These are phyloP conservation scores for Xenopus petersii DNA, from an alignment of 2,797 vertebrate species.

Conservation along the genomic window DNA sequence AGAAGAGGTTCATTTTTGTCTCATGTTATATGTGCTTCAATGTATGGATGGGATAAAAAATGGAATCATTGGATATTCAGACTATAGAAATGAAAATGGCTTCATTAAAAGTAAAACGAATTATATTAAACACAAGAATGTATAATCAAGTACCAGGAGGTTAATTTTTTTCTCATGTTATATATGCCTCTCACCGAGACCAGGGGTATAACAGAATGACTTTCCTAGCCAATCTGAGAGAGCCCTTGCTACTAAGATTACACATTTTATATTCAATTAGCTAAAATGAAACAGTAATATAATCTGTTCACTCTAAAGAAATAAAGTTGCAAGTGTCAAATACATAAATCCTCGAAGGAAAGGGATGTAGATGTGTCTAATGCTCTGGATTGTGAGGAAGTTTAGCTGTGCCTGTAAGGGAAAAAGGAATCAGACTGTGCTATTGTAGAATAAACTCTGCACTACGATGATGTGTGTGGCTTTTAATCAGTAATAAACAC, in stretches of 20 bases:
- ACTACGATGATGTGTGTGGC: slow-evolving; percentile 20
- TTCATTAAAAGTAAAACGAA: slow-evolving; percentile 16
- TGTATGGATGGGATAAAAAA: too few relatives aligned
- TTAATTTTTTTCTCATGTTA: slow-evolving; percentile 20
- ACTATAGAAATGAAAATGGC: slow-evolving; percentile 7
- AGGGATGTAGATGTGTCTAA: slow-evolving; percentile 51
- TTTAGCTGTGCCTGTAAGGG: slow-evolving; percentile 29
- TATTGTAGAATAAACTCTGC: slow-evolving; percentile 19
- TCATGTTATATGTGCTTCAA: slow-evolving; percentile 16
- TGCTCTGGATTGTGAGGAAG: slow-evolving; percentile 30
- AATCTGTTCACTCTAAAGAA: slow-evolving; percentile 44
- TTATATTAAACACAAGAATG: slow-evolving; percentile 13
- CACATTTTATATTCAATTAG: slow-evolving; percentile 47
- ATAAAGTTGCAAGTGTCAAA: slow-evolving; percentile 46
- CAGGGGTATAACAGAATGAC: slow-evolving; percentile 19
- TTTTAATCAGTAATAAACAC: slow-evolving; percentile 36
- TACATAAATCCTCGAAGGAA: slow-evolving; percentile 49
- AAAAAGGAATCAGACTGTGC: slow-evolving; percentile 35
- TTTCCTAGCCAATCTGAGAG: slow-evolving; percentile 23
- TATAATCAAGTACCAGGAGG: slow-evolving; percentile 1
- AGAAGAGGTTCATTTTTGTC: slow-evolving; percentile 1
- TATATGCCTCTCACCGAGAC: slow-evolving; percentile 5
- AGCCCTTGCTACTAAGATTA: slow-evolving; percentile 47
- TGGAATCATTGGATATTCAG: slow-evolving; percentile 5
- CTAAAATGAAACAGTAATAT: slow-evolving; percentile 50